A percentile compares a stretch with the other conserved stretches of the same genome.
These are phyloP conservation scores for Mayetiola destructor DNA, from an alignment of 2,888 invertebrate genomes.

Conservation along the genomic window DNA sequence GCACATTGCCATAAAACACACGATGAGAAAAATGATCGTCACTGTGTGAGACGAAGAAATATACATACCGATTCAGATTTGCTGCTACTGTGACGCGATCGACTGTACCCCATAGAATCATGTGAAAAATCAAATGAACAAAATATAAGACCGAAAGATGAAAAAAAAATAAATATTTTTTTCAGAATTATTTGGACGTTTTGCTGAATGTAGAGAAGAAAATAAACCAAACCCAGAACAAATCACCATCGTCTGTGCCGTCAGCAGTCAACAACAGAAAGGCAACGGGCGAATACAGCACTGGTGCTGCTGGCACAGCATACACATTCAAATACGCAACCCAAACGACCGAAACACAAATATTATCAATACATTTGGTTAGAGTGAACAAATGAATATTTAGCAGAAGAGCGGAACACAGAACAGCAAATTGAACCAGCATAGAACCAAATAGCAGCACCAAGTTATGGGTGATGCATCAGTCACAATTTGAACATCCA, in stretches of 20 bases:
- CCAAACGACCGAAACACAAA: no score
- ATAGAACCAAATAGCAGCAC: constrained; percentile 8
- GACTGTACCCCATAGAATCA: neutral
- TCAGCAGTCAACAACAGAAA: neutral
- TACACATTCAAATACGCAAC: no score
- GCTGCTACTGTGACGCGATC: constrained; percentile 4
- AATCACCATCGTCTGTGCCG: constrained; percentile 1
- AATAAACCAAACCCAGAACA: constrained; percentile 3
- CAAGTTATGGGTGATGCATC: constrained; percentile 6
- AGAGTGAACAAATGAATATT: neutral
- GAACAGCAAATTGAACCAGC: constrained; percentile 2
- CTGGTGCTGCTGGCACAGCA: no score
- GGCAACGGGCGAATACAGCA: no score
- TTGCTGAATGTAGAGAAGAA: no score
- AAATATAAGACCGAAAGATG: no score
- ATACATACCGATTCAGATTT: neutral
- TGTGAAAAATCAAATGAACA: neutral
- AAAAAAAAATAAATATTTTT: no score
- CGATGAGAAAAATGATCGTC: no score
- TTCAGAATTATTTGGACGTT: no score
- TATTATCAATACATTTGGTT: no score
- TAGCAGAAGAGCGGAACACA: constrained; percentile 6
- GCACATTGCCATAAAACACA: no score
- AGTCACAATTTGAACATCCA: constrained; percentile 1
- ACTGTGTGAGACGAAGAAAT: no score